Percentiles rank a stretch among this genome's conserved stretches.
Conservation (phyloP, 2,797 vertebrate species). For the Argentina silus region DNA sequence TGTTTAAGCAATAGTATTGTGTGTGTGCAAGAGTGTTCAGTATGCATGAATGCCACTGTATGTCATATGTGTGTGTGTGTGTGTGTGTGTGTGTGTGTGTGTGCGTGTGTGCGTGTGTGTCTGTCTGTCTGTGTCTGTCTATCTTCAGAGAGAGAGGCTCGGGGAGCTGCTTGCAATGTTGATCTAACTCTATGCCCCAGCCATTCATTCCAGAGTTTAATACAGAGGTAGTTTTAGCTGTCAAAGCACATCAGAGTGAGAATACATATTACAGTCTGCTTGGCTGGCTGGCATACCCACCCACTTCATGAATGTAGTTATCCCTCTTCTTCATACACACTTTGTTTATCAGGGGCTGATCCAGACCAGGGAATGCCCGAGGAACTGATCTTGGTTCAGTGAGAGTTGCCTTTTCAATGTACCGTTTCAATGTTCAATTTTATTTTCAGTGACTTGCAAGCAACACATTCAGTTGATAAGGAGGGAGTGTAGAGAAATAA, state of each 20-base stretch:
- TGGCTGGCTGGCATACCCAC: background rate
- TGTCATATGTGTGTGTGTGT: background rate
- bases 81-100: no score
- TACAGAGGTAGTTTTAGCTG: conserved; percentile 59
- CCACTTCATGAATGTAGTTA: background rate
- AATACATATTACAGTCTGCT: conserved; percentile 28
- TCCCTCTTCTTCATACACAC: background rate
- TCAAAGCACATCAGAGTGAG: conserved; percentile 61
- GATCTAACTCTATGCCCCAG: conserved; percentile 56
- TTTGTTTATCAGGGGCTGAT: background rate
- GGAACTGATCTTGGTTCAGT: background rate
- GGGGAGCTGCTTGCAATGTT: conserved; percentile 37
- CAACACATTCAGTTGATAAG: background rate
- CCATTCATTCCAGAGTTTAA: conserved; percentile 64
- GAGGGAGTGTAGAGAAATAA: background rate
- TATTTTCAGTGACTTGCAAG: background rate
- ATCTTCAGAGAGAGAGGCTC: conserved; percentile 31
- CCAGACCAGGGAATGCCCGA: background rate
- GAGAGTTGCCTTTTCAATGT: background rate
- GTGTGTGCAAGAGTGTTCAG: background rate
- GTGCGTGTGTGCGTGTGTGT: no score
- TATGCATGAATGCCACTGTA: background rate
- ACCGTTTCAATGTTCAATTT: no score
- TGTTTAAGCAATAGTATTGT: no score
- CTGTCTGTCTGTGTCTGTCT: background rate